phyloP scores from a whole-genome alignment of 2,797 vertebrate genomes.

The Cyprinella venusta region DNA sequence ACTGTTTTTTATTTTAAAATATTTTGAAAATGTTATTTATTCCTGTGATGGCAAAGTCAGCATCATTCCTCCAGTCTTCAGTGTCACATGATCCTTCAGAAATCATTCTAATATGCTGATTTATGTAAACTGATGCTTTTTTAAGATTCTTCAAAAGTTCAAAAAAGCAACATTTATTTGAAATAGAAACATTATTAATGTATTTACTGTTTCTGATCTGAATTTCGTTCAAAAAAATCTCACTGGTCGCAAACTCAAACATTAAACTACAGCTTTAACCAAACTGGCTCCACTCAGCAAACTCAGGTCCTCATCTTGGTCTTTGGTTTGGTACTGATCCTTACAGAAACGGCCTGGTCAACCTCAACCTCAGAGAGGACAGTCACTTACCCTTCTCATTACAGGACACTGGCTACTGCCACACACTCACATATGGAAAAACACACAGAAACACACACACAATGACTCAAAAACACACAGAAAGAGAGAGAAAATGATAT shows the following conservation, averaged over 20 bases:
- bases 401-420: slow-evolving; percentile 7
- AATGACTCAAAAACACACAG: slow-evolving; percentile 18
- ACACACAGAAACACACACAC: neutral
- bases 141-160: neutral
- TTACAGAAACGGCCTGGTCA: neutral
- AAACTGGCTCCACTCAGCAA: slow-evolving; percentile 2
- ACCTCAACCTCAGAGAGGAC: slow-evolving; percentile 10
- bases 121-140: neutral
- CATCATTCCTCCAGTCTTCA: neutral
- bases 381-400: slow-evolving; percentile 25
- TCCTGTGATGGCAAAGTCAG: neutral
- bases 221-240: neutral
- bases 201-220: neutral
- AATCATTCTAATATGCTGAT: neutral
- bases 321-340: slow-evolving; percentile 3
- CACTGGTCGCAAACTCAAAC: neutral
- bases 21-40: neutral
- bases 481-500: slow-evolving; percentile 11
- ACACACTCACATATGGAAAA: neutral
- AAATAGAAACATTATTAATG: neutral
- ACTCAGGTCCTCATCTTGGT: neutral
- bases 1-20: neutral
- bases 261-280: slow-evolving; percentile 6
- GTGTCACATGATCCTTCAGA: neutral
- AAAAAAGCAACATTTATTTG: neutral